Evolutionary conservation across 2,888 invertebrate species (phyloP).

Genomic region (Monoplex corrugatus): DNA sequence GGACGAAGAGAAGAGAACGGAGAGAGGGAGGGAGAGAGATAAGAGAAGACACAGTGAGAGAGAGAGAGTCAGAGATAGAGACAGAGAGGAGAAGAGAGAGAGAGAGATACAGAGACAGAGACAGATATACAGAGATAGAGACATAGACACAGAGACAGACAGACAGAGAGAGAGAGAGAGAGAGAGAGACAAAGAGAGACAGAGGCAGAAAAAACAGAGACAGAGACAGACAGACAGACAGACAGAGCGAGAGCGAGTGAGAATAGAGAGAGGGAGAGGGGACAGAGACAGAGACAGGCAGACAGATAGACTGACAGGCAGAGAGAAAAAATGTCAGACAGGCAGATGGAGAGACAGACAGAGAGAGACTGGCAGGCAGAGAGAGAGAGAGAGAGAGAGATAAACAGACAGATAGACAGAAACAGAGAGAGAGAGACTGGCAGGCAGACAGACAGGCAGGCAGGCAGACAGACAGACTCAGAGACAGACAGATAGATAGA

Average conservation of each 20-base stretch:
- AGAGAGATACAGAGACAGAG: neutral
- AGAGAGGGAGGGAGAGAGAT: no score
- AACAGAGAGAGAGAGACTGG: no score
- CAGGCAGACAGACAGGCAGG: neutral
- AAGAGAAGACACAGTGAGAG: no score
- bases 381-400: conserved; percentile 5
- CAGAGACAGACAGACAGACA: neutral
- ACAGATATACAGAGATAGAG: neutral
- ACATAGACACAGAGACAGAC: neutral
- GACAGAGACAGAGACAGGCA: neutral
- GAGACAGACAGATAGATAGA: neutral
- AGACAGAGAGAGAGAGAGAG: neutral
- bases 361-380: neutral
- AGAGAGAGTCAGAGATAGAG: no score
- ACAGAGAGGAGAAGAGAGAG: neutral
- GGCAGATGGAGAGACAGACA: neutral
- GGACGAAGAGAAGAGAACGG: no score
- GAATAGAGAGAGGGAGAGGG: no score
- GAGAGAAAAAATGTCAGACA: no score
- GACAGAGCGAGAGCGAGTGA: neutral
- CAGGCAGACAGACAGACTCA: neutral
- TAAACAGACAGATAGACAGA: no score
- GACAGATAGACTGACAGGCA: neutral
- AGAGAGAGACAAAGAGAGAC: neutral
- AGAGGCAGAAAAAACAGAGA: neutral